Percentiles rank a stretch among this genome's conserved stretches.
phyloP scores from a whole-genome alignment of 2,113 vertebrate species.

The Cottus gobio region DNA sequence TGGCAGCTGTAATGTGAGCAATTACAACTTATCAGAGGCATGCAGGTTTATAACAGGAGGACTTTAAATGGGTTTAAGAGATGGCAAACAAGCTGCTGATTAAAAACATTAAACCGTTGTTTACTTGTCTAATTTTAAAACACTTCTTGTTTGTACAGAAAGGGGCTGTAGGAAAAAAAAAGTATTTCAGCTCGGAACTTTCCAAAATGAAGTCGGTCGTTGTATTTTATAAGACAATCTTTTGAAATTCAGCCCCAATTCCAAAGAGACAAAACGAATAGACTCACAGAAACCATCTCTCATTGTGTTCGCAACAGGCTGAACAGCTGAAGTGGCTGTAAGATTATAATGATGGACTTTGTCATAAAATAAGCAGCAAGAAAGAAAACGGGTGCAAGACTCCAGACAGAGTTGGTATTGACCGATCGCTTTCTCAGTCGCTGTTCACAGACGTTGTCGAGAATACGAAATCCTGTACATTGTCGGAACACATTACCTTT shows the following conservation, averaged over 20 bases:
- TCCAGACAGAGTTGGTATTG: slow-evolving; percentile 29
- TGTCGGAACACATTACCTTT: slow-evolving; percentile 23
- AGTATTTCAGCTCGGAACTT: background rate
- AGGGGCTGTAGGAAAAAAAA: background rate
- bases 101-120: background rate
- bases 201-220: background rate
- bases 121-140: background rate
- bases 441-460: slow-evolving; percentile 23
- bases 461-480: background rate
- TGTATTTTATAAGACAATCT: background rate
- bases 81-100: slow-evolving; percentile 10
- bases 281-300: background rate
- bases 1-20: slow-evolving; percentile 3
- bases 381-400: slow-evolving; percentile 6
- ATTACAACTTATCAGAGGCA: background rate
- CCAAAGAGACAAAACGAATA: background rate
- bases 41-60: background rate
- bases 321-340: background rate
- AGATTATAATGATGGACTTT: slow-evolving; percentile 26
- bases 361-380: slow-evolving; percentile 5
- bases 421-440: slow-evolving; percentile 24
- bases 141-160: background rate
- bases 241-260: background rate
- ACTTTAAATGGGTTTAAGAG: background rate
- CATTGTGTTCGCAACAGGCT: slow-evolving; percentile 4